phyloP scores from a whole-genome alignment of 2,797 vertebrate genomes.

The Tenualosa ilisha region DNA sequence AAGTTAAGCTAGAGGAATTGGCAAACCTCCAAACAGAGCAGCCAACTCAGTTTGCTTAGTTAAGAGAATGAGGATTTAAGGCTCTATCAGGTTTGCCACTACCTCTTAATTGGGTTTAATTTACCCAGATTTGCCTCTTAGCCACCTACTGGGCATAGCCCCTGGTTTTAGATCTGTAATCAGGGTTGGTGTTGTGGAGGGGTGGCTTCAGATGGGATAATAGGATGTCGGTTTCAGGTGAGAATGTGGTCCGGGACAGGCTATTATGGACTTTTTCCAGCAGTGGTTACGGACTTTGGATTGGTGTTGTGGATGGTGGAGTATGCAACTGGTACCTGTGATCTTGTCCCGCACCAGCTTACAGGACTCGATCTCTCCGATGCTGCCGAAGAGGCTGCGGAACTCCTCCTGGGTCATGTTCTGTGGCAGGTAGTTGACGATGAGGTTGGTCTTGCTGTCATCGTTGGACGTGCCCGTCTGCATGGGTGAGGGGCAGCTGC shows the following conservation, averaged over 20 bases:
- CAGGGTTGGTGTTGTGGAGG: neutral
- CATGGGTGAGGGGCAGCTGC: constrained; percentile 99
- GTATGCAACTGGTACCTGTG: constrained; percentile 81
- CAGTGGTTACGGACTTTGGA: no score
- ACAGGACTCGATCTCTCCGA: constrained; percentile 99
- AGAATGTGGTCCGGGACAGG: no score
- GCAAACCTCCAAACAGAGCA: no score
- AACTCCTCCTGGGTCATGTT: constrained; percentile 99
- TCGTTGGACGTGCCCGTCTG: constrained; percentile 94
- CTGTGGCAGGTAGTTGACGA: constrained; percentile 99
- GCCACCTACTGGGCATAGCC: no score
- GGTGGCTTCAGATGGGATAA: neutral
- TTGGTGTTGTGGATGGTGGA: neutral
- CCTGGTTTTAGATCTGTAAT: neutral
- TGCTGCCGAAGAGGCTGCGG: constrained; percentile 98
- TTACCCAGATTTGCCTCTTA: no score
- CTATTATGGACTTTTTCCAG: no score
- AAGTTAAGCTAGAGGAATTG: no score
- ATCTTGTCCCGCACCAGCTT: constrained; percentile 99
- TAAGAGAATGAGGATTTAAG: no score
- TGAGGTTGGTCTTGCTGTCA: constrained; percentile 99
- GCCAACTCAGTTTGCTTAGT: no score
- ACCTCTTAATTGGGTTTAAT: no score
- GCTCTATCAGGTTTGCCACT: no score
- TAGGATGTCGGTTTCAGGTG: no score